Percentiles rank a stretch among this genome's conserved stretches.
Evolutionary conservation across 2,888 invertebrate species (phyloP).

Genomic region (Phengaris arion): DNA sequence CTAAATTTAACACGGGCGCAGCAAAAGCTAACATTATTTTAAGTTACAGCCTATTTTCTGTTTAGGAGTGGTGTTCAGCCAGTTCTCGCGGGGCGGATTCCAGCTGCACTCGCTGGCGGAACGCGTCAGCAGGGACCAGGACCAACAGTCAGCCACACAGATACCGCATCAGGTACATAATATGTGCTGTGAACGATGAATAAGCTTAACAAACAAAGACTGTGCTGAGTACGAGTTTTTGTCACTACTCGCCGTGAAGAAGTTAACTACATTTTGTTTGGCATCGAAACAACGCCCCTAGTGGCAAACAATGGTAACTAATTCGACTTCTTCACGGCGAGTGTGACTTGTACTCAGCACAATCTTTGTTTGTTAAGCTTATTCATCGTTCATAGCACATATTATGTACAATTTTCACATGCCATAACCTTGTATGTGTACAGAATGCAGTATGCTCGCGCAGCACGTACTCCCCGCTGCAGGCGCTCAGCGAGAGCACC

Average conservation of each 20-base stretch:
- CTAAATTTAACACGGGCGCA: too few relatives aligned
- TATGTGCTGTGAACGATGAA: too few relatives aligned
- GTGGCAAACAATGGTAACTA: too few relatives aligned
- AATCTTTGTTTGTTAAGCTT: not conserved
- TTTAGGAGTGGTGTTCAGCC: conserved; percentile 58
- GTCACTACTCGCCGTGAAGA: too few relatives aligned
- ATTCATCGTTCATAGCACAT: not conserved
- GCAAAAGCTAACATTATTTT: not conserved
- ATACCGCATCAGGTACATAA: conserved; percentile 52
- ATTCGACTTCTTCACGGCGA: too few relatives aligned
- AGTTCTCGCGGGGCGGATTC: conserved; percentile 61
- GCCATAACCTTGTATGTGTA: not conserved
- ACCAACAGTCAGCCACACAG: conserved; percentile 54
- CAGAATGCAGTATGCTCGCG: conserved; percentile 47
- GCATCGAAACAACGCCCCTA: too few relatives aligned
- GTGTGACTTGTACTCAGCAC: too few relatives aligned
- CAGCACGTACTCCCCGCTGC: conserved; percentile 81
- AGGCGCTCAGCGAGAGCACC: conserved; percentile 78
- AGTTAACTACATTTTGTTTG: too few relatives aligned
- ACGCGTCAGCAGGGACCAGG: conserved; percentile 61
- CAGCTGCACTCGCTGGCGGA: conserved; percentile 60
- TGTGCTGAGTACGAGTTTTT: too few relatives aligned
- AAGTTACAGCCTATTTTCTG: conserved; percentile 26
- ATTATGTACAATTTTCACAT: too few relatives aligned
- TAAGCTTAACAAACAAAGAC: too few relatives aligned